These are phyloP conservation scores for Bemisia tabaci DNA, from an alignment of 1,140 invertebrate species.

Conservation along the genomic window DNA sequence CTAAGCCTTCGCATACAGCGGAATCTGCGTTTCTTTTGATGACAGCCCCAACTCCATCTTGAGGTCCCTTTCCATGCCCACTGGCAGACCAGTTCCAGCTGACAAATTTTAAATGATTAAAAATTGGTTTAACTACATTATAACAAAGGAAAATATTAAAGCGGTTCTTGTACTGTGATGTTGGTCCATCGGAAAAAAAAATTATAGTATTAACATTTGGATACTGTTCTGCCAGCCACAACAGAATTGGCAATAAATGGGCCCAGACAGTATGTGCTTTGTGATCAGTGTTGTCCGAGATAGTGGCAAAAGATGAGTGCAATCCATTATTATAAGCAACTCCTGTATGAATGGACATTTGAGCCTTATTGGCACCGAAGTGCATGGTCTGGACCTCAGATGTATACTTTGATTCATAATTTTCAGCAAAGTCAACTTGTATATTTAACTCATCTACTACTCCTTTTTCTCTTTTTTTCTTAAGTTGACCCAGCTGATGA, in stretches of 20 bases:
- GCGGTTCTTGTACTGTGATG: background rate
- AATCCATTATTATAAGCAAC: background rate
- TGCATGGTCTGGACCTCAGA: background rate
- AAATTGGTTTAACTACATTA: background rate
- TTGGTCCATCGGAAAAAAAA: background rate
- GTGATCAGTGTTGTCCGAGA: background rate
- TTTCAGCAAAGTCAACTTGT: background rate
- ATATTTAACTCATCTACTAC: background rate
- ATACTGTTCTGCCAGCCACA: background rate
- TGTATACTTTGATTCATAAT: background rate
- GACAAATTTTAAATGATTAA: background rate
- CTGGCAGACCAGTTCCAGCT: background rate
- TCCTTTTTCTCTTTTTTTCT: background rate
- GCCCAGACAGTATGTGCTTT: background rate
- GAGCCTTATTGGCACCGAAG: background rate
- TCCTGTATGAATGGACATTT: background rate
- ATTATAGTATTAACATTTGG: background rate
- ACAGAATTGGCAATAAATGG: background rate
- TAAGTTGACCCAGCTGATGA: background rate
- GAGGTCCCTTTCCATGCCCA: background rate
- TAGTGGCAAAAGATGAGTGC: background rate
- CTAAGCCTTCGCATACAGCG: background rate
- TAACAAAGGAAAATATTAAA: background rate
- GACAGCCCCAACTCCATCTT: background rate
- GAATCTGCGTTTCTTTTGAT: background rate